Evolutionary conservation across 2,797 vertebrate species (phyloP), one percentile per base, ranked within the genome.

Genomic region (Diplodus sargus): DNA sequence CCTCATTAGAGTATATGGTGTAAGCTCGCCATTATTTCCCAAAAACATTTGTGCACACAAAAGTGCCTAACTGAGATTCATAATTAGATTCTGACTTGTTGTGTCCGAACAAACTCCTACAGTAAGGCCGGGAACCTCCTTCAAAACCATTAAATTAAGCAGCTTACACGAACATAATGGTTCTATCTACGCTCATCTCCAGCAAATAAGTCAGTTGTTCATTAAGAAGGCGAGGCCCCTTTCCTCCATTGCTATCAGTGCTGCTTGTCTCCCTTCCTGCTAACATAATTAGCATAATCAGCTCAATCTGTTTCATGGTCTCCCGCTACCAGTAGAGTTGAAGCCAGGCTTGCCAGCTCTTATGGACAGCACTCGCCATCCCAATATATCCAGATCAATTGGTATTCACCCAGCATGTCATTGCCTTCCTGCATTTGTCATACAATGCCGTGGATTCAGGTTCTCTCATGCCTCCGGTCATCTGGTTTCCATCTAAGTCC

Each of bases 221-320:
- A 87, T 85, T 81, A 78, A 49, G 69, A 64, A 67, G 49, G 11
- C 43, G 34, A 42, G 72, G 56, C 34, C 48, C 76, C 76, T 42
- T 73, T 76, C 62, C 62, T 85, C 72, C 34, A 14, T 25, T 61
- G 74, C 69, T 74, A 76, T 90, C 79, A 80, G 78, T 66, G 56
- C 79, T 74, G 75, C 70, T 79, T 83, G 82, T 87, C 82, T 83
- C 63, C 78, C 57, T 71, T 73, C 70, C 81, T 84, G 76, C 60
- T 81, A 83, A 87, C 80, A 90, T 83, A 90, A 91, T 91, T 82
- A 87, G 78, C 80, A 83, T 86, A 90, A 91, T 91, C 87, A 90
- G 80, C 81, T 85, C 86, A 89, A 83, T 91, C 83, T 90, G 86
- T 79, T 85, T 83, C 77, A 85, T 64, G 61, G 81, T 83, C 79